Evolutionary conservation across 2,888 invertebrate species (phyloP).

Genomic region (Himalopsyche kuldschensis): DNA sequence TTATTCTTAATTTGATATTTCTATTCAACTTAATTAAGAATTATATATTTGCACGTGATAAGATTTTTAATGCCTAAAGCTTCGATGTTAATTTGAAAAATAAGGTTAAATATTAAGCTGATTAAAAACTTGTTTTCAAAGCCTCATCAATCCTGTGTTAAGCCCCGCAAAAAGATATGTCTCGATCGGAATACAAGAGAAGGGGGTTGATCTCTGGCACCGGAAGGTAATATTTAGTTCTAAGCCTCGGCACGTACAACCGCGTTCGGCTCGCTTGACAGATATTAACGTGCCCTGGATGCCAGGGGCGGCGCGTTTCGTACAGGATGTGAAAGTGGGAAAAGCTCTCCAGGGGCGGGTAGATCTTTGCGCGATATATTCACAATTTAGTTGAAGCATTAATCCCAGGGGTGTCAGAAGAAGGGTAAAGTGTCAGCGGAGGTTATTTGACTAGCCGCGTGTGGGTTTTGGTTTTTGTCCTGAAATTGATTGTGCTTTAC

Average conservation of each 20-base stretch:
- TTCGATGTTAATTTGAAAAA: too few species aligned
- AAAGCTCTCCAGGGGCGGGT: neutral
- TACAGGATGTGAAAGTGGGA: neutral
- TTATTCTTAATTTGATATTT: too few species aligned
- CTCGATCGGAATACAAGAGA: neutral
- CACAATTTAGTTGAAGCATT: neutral
- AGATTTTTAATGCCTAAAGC: too few species aligned
- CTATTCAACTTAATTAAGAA: too few species aligned
- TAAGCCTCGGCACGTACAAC: neutral
- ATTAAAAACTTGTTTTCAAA: too few species aligned
- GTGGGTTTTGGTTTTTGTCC: neutral
- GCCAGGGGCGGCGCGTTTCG: neutral
- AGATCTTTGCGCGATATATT: neutral
- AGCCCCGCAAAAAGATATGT: too few species aligned
- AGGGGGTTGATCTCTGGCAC: neutral
- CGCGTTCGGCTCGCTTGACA: neutral
- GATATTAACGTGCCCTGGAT: neutral
- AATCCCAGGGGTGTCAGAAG: neutral
- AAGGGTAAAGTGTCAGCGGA: neutral
- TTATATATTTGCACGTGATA: too few species aligned
- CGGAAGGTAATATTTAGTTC: neutral
- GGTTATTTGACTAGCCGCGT: neutral
- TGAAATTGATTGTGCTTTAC: neutral
- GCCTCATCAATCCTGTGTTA: too few species aligned
- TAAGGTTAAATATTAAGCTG: too few species aligned